phyloP scores from a whole-genome alignment of 2,797 vertebrate genomes.

The Phataginus tricuspis region DNA sequence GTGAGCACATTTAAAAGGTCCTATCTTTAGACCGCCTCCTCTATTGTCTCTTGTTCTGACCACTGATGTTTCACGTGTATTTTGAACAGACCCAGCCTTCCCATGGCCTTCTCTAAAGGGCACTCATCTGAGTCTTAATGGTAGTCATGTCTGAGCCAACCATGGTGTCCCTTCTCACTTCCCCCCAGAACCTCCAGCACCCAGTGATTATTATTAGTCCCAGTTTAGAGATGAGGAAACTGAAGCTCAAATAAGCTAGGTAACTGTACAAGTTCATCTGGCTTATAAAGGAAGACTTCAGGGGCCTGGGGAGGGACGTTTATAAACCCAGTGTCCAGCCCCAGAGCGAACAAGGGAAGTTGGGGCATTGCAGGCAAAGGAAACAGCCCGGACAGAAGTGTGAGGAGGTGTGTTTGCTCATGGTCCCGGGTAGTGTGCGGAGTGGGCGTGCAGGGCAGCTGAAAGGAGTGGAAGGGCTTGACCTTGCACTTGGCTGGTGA shows the following conservation, averaged over 20 bases:
- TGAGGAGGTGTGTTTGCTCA: not conserved
- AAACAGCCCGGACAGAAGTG: not conserved
- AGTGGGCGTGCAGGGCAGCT: not conserved
- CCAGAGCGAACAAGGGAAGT: not conserved
- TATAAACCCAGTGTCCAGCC: not conserved
- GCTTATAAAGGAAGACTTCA: not conserved
- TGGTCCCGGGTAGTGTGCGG: fast-evolving
- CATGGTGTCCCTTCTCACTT: fast-evolving
- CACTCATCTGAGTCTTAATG: fast-evolving
- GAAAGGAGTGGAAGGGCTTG: not conserved
- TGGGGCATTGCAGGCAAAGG: not conserved
- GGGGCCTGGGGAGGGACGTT: not conserved
- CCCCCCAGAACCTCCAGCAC: not conserved
- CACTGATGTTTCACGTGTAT: not conserved
- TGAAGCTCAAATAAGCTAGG: not conserved
- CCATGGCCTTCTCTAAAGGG: not conserved
- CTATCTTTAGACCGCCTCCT: not conserved
- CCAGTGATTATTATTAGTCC: not conserved
- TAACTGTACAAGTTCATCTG: not conserved
- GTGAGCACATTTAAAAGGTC: not conserved
- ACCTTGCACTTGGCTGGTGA: not conserved
- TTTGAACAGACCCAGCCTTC: not conserved
- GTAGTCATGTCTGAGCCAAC: fast-evolving
- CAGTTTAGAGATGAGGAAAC: not conserved
- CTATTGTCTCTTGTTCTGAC: not conserved